Percentiles rank a stretch among this genome's conserved stretches.
phyloP scores from a whole-genome alignment of 2,888 invertebrate genomes.

The Rhagium mordax region DNA sequence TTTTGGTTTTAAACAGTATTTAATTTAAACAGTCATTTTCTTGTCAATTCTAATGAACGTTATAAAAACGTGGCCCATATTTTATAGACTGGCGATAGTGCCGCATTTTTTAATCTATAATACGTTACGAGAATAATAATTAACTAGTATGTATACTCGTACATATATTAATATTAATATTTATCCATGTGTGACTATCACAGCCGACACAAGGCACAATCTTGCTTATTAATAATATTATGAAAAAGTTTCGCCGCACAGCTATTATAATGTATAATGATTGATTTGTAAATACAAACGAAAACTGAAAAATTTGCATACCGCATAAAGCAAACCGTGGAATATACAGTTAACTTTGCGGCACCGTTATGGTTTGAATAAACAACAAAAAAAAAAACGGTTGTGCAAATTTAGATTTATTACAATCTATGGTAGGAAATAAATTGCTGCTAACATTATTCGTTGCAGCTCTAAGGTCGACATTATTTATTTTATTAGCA shows the following conservation, averaged over 20 bases:
- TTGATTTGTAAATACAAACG: neutral
- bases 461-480: conserved; percentile 21
- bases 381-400: conserved; percentile 22
- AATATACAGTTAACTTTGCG: conserved; percentile 12
- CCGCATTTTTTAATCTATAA: no score
- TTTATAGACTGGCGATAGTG: no score
- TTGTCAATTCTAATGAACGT: no score
- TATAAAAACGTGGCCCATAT: no score
- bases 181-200: neutral
- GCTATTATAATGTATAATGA: neutral
- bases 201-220: neutral
- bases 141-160: no score
- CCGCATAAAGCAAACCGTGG: neutral
- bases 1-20: no score
- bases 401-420: conserved; percentile 27
- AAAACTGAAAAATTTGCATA: neutral
- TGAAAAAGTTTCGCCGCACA: neutral
- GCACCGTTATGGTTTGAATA: conserved; percentile 18
- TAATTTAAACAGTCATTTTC: no score
- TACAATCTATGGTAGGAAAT: conserved; percentile 5
- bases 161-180: neutral
- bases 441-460: conserved; percentile 13
- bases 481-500: conserved; percentile 9
- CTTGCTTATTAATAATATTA: neutral
- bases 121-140: no score